phyloP scores from a whole-genome alignment of 2,797 vertebrate genomes.

The Thunnus albacares region DNA sequence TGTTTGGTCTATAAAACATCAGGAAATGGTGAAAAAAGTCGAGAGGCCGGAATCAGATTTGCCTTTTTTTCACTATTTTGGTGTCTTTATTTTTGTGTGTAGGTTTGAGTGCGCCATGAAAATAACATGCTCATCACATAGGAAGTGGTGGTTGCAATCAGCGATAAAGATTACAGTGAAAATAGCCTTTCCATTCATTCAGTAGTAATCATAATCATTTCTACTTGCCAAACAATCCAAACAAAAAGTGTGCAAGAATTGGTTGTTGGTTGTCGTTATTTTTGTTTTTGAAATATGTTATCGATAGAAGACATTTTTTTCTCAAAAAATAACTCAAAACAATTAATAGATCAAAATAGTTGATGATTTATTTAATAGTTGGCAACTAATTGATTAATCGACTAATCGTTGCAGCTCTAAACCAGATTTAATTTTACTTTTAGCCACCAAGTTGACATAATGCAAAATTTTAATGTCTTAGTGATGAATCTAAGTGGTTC shows the following conservation, averaged over 20 bases:
- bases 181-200: background rate
- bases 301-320: background rate
- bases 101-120: constrained; percentile 1
- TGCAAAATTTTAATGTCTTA: background rate
- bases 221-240: constrained; percentile 3
- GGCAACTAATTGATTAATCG: too few relatives aligned
- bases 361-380: too few relatives aligned
- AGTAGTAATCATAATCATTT: constrained; percentile 23
- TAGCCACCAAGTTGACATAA: too few relatives aligned
- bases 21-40: too few relatives aligned
- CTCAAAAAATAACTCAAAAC: too few relatives aligned
- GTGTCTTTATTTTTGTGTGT: background rate
- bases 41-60: too few relatives aligned
- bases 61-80: background rate
- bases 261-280: background rate
- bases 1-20: too few relatives aligned
- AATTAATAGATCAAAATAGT: too few relatives aligned
- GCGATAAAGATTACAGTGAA: background rate
- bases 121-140: background rate
- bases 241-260: background rate
- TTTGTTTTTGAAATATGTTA: background rate
- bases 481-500: background rate
- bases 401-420: too few relatives aligned
- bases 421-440: too few relatives aligned
- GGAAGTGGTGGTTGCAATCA: constrained; percentile 29